Base-by-base conservation (phyloP, 2,797 vertebrate genomes). In the Tarsius wallacei region DNA sequence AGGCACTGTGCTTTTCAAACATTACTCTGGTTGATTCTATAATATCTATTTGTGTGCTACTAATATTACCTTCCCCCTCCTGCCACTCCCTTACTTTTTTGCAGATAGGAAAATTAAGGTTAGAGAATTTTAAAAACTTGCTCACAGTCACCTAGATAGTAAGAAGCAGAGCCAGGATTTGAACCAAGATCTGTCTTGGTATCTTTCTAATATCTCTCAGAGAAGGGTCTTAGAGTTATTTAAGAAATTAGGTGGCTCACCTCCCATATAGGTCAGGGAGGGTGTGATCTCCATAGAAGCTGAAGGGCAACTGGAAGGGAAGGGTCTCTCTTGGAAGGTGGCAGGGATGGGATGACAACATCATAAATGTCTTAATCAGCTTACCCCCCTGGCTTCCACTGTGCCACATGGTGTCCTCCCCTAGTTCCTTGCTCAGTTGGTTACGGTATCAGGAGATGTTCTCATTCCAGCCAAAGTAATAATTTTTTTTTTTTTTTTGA, bases 181-280 rank as follows among this genome's bases (percentile, higher is more conserved):
- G 66, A 97, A 95, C 17, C 5, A 95, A 86, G 26, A 51, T 47
- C 73, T 90, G 5, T 76, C 47, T 82, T 49, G 22, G n/a, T 71
- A 61, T 51, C 71, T 33, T 76, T n/a, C 66, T 26, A 68, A 55
- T 31, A 24, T 93, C 87, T 83, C 71, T 64, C 15, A 77, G 84
- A 77, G 89, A 90, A 68, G 26, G 63, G 22, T 7, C 33, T 59
- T 70, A 36, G 82, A 51, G 53, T 66, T 90, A n/a, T 66, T 63
- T 53, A n/a, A n/a, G n/a, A 88, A 24, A 88, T 47, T n/a, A 59
- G 16, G 42, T 42, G 80, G 17, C 42, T 83, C 21, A 17, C n/a
- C n/a, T 63, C 24, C 36, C 51, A 49, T 5, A 53, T 7, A 51
- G 7, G 57, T 82, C 63, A 42, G 42, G 47, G 87, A 91, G 28